Evolutionary conservation across 2,113 vertebrate genomes (phyloP).

Genomic region (Poeciliopsis retropinna): DNA sequence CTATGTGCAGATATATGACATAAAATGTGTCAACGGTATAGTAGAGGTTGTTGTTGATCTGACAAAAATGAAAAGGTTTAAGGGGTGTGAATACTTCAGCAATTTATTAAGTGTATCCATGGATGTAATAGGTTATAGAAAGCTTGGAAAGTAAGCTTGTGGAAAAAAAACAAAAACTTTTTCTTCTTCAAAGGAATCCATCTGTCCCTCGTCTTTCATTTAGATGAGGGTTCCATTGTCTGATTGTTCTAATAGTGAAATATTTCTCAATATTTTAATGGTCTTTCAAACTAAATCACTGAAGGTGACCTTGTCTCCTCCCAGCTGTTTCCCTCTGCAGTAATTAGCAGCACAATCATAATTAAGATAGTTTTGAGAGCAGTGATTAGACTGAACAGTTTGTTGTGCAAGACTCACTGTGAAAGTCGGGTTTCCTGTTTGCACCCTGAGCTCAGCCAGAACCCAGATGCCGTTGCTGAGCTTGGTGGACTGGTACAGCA

Average conservation of each 20-base stretch:
- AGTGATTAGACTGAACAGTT: background rate
- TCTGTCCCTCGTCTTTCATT: no score
- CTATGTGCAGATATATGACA: no score
- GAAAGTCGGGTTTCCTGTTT: conserved; percentile 86
- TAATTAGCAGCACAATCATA: background rate
- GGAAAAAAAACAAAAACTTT: background rate
- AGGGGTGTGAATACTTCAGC: background rate
- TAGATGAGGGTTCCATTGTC: background rate
- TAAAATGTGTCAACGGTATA: no score
- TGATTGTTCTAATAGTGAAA: background rate
- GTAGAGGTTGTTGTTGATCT: background rate
- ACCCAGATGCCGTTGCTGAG: conserved; percentile 96
- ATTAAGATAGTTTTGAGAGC: background rate
- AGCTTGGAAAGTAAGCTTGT: background rate
- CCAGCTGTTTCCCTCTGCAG: background rate
- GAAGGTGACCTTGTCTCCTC: background rate
- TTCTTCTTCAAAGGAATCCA: no score
- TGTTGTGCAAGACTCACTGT: conserved; percentile 76
- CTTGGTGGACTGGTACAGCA: conserved; percentile 98
- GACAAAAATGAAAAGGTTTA: background rate
- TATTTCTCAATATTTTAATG: background rate
- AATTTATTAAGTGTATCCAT: background rate
- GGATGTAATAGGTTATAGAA: background rate
- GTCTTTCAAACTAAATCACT: background rate
- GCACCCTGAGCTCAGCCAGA: conserved; percentile 91